Evolutionary conservation across 2,797 vertebrate species (phyloP), one percentile per base, ranked within the genome.

Genomic region (Lindbergichthys nudifrons): DNA sequence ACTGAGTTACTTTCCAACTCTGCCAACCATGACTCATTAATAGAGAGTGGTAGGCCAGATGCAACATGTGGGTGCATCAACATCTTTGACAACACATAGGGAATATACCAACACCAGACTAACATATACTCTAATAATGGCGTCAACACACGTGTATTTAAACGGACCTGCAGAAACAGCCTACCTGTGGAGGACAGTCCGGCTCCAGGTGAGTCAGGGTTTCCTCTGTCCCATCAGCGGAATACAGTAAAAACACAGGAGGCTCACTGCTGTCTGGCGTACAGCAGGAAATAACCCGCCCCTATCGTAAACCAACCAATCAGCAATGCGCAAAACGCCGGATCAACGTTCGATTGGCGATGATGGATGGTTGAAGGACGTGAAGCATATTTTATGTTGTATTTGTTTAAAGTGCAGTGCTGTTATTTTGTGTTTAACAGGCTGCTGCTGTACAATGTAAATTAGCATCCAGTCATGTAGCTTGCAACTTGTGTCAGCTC

Each of bases 221-320:
- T 75, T 82, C 75, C 43, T 79, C 85, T 89, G 80, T 80, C 82
- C 84, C 84, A 87, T 80, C 77, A 79, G 81, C 70, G 42, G 67
- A 70, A 81, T 73, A 48, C 61, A 75, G 63, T 26, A 45, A 47
- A 68, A 77, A 73, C 3, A 73, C 74, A 73, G 21, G 18, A 73
- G 70, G 79, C 80, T 74, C 79, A 75, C 79, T 72, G 84, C 70
- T 73, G 82, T 70, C 81, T 73, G 75, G 43, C 21, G 23, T 74
- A 77, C 12, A 50, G 45, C 47, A 26, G 6, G 10, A 58, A 10
- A 53, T 66, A 5, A 43, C 79, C 91, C 89, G 72, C 90, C 88
- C 82, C 47, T 2, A 10, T 65, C 75, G 13, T n/a, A 67, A 86
- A 84, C 86, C 65, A 79, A 78, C 94, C 94, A 94, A 95, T 94